Evolutionary conservation across 2,797 vertebrate species (phyloP), one percentile per base, ranked within the genome.

Genomic region (Choloepus didactylus): DNA sequence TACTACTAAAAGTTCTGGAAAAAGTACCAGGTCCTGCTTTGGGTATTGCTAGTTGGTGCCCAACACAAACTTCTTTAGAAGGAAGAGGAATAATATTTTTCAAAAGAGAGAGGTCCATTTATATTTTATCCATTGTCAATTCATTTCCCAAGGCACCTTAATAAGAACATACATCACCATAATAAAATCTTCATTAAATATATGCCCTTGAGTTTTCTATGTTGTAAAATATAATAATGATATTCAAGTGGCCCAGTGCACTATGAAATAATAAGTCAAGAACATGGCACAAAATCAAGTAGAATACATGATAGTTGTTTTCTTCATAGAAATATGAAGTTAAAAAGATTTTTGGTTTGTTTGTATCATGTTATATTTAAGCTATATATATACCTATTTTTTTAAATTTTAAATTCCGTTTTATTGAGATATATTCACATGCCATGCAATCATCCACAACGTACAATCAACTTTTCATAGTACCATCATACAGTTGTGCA

Each of bases 181-280:
- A 73, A 89, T 81, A 81, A 93, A 64, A 82, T 38, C n/a, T 91
- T 89, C 60, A 89, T 96, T 93, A 91, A 93, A 44, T 89, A 54
- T 76, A 90, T 94, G 29, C 27, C 69, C 27, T 73, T 95, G 35
- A 79, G 72, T 80, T 80, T 96, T 96, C 56, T 88, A 44, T 96
- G 49, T 11, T 80, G 38, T 14, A 80, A 79, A 82, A 80, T 38
- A 89, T 62, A 86, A 56, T 84, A 87, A 83, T 81, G 46, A 77
- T 83, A 89, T 89, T 18, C 77, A 86, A 82, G 9, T 16, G 27
- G 21, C 19, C 12, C 18, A 87, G 3, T 88, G 79, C 25, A 67
- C 12, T 70, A 83, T 83, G 76, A 93, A 86, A 85, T 44, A 93
- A 72, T 49, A 76, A 56, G 9, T 12, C 9, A 96, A 89, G 51